Conservation (phyloP, 2,797 vertebrate genomes). For the Trachurus trachurus region DNA sequence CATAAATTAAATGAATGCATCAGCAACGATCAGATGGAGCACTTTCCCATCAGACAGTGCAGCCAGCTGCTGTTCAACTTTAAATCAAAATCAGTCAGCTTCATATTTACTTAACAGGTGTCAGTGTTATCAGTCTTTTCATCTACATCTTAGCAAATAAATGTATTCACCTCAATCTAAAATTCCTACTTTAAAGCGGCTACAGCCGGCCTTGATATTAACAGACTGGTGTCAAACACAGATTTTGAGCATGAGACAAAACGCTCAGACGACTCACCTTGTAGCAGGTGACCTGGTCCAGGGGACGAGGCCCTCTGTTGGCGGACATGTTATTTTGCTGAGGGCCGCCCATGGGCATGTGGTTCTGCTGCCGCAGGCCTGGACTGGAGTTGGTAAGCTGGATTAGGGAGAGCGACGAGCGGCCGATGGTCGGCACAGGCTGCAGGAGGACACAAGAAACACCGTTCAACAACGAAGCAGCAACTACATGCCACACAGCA, state of each 20-base stretch:
- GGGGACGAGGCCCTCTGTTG: constrained; percentile 93
- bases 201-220: not conserved
- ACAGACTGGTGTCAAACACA: not conserved
- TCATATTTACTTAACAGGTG: not conserved
- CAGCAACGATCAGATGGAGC: too few relatives aligned
- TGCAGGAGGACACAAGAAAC: constrained; percentile 42
- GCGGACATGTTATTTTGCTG: constrained; percentile 87
- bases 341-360: constrained; percentile 73
- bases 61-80: too few relatives aligned
- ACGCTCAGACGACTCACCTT: constrained; percentile 86
- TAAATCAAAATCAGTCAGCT: too few relatives aligned
- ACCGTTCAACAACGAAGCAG: not conserved
- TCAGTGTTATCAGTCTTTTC: not conserved
- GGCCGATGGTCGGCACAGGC: constrained; percentile 77
- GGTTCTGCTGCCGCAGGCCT: constrained; percentile 90
- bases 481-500: not conserved
- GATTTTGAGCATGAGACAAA: not conserved
- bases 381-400: constrained; percentile 91
- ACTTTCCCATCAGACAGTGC: too few relatives aligned
- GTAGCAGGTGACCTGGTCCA: constrained; percentile 99
- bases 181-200: not conserved
- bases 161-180: not conserved
- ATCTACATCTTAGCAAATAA: not conserved
- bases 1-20: not conserved
- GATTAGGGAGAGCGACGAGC: constrained; percentile 91